These are phyloP conservation scores for Corythornis cristatus DNA, from an alignment of 2,113 vertebrate species.

Conservation along the genomic window DNA sequence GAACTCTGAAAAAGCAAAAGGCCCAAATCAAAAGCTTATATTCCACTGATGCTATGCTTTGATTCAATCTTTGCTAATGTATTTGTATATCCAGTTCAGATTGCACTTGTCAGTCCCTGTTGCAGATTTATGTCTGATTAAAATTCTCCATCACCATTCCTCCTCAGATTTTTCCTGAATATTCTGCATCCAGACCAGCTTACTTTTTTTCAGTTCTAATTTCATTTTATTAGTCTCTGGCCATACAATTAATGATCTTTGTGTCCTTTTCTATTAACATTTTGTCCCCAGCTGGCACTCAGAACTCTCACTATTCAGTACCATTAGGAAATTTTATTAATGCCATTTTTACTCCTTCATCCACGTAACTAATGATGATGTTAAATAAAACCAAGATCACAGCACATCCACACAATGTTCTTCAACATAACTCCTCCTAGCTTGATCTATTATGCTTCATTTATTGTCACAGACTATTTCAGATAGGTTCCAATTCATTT, in stretches of 20 bases:
- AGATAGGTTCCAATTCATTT: neutral
- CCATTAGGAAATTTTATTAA: neutral
- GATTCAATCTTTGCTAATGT: neutral
- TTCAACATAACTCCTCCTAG: neutral
- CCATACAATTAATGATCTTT: slow-evolving; percentile 1
- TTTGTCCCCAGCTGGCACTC: neutral
- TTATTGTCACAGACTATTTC: neutral
- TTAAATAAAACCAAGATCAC: slow-evolving; percentile 32
- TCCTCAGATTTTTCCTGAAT: neutral
- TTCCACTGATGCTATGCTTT: neutral
- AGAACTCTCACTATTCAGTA: slow-evolving; percentile 14
- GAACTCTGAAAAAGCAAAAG: neutral
- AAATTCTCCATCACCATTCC: neutral
- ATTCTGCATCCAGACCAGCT: neutral
- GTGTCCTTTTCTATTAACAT: slow-evolving; percentile 22
- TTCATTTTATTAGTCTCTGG: neutral
- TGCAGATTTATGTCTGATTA: neutral
- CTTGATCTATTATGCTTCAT: neutral
- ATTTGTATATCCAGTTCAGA: neutral
- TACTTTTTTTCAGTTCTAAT: slow-evolving; percentile 4
- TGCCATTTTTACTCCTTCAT: slow-evolving; percentile 1
- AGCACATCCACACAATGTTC: neutral
- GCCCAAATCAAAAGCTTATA: neutral
- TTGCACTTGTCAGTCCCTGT: neutral
- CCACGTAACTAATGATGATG: neutral